A percentile compares a stretch with the other conserved stretches of the same genome.
These are phyloP conservation scores for Coregonus suidteri DNA, from an alignment of 2,797 vertebrate genomes.

Conservation along the genomic window DNA sequence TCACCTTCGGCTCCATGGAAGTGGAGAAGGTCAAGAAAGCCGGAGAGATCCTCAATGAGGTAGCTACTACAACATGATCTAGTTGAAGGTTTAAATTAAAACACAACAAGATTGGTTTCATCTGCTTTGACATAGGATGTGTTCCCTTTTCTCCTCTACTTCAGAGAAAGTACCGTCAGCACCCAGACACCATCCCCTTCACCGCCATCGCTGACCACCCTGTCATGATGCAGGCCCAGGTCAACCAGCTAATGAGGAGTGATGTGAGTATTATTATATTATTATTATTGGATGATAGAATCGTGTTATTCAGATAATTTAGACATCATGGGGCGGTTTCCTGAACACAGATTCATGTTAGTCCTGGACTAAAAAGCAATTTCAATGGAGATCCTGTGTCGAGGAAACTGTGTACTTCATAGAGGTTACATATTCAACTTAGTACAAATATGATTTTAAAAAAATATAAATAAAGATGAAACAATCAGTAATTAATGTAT, in stretches of 20 bases:
- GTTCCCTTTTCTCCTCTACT: conserved; percentile 7
- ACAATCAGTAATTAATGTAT: neutral
- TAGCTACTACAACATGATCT: conserved; percentile 47
- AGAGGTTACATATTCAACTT: neutral
- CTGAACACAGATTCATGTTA: neutral
- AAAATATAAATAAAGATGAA: neutral
- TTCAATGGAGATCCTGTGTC: neutral
- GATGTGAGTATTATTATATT: conserved; percentile 90
- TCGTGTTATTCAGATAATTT: too few relatives aligned
- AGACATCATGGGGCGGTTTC: neutral
- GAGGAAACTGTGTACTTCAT: neutral
- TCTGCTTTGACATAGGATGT: neutral
- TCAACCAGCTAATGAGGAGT: conserved; percentile 89
- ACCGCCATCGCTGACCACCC: conserved; percentile 88
- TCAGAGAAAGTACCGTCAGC: conserved; percentile 89
- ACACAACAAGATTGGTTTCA: neutral
- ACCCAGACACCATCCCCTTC: conserved; percentile 86
- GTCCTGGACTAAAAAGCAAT: neutral
- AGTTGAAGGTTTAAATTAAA: neutral
- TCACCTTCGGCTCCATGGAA: conserved; percentile 86
- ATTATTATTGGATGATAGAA: conserved; percentile 54
- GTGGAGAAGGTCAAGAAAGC: conserved; percentile 86
- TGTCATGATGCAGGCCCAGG: conserved; percentile 84
- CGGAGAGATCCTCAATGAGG: conserved; percentile 84
- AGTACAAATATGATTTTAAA: neutral